phyloP scores from a whole-genome alignment of 2,888 invertebrate species.

The Andricus quercusramuli region DNA sequence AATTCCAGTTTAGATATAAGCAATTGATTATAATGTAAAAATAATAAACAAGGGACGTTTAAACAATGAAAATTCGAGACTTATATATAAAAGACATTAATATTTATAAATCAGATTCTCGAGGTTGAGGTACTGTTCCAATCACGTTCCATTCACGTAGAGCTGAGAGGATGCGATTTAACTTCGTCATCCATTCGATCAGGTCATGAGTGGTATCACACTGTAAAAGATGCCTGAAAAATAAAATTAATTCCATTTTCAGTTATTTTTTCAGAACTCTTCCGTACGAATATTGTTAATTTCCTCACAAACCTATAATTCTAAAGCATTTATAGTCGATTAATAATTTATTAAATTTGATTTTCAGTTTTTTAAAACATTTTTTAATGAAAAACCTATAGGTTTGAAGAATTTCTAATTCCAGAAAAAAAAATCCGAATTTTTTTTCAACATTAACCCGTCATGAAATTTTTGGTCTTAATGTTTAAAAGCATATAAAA shows the following conservation, averaged over 20 bases:
- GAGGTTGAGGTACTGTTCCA: neutral
- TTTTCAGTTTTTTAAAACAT: no score
- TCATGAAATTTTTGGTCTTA: no score
- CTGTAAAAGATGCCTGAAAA: slow-evolving; percentile 75
- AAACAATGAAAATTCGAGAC: neutral
- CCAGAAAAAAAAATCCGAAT: no score
- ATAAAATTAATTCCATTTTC: slow-evolving; percentile 23
- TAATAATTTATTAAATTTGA: no score
- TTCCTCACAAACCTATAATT: no score
- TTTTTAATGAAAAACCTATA: no score
- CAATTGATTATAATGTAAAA: neutral
- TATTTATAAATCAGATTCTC: neutral
- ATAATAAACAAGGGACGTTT: neutral
- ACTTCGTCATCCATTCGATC: slow-evolving; percentile 77
- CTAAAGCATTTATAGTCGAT: no score
- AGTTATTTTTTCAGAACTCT: neutral
- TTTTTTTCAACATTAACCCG: no score
- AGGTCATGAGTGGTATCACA: slow-evolving; percentile 79
- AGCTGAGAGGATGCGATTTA: slow-evolving; percentile 78
- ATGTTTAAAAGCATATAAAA: no score
- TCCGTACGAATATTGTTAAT: no score
- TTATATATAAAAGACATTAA: neutral
- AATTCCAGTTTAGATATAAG: neutral
- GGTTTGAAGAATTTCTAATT: no score
- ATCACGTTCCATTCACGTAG: slow-evolving; percentile 77